Percentiles rank a stretch among this genome's conserved stretches.
These are phyloP conservation scores for Eciton burchellii DNA, from an alignment of 1,140 invertebrate genomes.

Conservation along the genomic window DNA sequence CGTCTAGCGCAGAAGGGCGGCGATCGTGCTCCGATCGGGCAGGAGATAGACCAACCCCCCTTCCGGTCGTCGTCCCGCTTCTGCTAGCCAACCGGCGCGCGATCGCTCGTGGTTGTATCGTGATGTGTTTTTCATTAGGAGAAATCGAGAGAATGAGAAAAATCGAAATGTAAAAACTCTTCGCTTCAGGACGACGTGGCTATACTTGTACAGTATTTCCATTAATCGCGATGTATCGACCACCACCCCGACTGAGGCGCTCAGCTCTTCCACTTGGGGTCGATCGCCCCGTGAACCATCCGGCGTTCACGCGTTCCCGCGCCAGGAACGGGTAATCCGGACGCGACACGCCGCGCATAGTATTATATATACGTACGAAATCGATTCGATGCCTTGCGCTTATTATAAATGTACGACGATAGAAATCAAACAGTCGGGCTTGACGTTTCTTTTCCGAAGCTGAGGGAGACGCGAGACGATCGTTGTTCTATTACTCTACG, in stretches of 20 bases:
- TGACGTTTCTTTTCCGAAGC: conserved; percentile 11
- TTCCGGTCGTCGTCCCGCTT: conserved; percentile 37
- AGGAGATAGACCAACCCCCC: conserved; percentile 43
- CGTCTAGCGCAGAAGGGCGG: conserved; percentile 76
- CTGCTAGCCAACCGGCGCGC: conserved; percentile 14
- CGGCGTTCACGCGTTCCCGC: background rate
- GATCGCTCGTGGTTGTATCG: conserved; percentile 37
- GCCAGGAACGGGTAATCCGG: background rate
- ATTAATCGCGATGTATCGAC: conserved; percentile 49
- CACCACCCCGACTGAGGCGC: conserved; percentile 34
- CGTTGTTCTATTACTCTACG: conserved; percentile 16
- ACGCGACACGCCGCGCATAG: conserved; percentile 20
- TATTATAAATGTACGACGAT: conserved; percentile 47
- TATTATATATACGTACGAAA: conserved; percentile 40
- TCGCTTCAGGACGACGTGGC: conserved; percentile 23
- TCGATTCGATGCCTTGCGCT: conserved; percentile 53
- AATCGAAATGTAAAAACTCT: conserved; percentile 22
- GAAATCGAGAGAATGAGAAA: background rate
- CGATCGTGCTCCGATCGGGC: conserved; percentile 55
- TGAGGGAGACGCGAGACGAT: conserved; percentile 8
- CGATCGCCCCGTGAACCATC: conserved; percentile 5
- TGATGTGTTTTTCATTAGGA: background rate
- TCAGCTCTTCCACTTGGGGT: conserved; percentile 68
- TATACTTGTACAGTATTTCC: conserved; percentile 58
- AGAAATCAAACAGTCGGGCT: conserved; percentile 51